A percentile compares a stretch with the other conserved stretches of the same genome.
Evolutionary conservation across 2,888 invertebrate genomes (phyloP).

Genomic region (Rotaria magnacalcarata): DNA sequence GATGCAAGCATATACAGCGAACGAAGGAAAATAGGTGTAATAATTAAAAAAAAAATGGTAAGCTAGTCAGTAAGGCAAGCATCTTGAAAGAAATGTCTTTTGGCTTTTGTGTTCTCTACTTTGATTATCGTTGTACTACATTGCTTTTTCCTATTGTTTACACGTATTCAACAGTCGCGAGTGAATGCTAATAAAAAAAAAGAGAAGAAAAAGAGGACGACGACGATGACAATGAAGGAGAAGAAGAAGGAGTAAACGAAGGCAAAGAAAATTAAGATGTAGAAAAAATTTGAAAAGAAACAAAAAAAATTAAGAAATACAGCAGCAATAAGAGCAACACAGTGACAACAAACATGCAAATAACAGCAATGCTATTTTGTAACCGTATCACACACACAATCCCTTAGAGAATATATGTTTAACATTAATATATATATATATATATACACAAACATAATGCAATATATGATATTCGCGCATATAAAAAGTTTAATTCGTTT

Average conservation of each 20-base stretch:
- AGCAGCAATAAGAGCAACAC: background rate
- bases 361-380: no score
- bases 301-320: background rate
- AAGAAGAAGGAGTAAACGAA: background rate
- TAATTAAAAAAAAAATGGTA: background rate
- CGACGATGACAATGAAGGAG: no score
- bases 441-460: no score
- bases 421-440: no score
- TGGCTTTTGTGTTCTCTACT: background rate
- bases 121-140: background rate
- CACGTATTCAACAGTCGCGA: background rate
- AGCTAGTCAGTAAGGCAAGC: background rate
- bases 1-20: no score
- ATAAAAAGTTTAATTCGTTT: no score
- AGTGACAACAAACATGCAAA: no score
- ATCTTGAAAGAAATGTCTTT: background rate
- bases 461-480: no score
- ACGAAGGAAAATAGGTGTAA: background rate
- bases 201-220: no score
- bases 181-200: background rate
- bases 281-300: no score
- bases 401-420: no score
- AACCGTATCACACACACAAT: no score
- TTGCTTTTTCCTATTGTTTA: conserved; percentile 4
- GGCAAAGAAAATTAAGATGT: background rate